Evolutionary conservation across 2,888 invertebrate genomes (phyloP).

Genomic region (Lathronympha strigana): DNA sequence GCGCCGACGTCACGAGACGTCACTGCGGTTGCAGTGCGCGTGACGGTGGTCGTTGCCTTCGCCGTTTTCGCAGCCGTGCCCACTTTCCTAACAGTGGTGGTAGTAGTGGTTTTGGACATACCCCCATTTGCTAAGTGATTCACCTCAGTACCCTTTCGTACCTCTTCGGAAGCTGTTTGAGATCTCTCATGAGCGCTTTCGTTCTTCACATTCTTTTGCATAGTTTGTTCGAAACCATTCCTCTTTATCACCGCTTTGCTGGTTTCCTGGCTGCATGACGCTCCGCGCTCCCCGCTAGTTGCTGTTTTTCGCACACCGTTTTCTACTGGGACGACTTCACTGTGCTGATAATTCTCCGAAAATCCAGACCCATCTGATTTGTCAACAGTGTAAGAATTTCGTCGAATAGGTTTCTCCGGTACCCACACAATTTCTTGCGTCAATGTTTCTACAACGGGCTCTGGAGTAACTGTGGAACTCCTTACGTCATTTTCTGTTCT

Average conservation of each 20-base stretch:
- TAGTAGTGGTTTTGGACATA: constrained; percentile 71
- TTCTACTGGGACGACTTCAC: constrained; percentile 69
- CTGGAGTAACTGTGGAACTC: constrained; percentile 71
- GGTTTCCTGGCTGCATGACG: constrained; percentile 58
- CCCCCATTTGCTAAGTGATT: constrained; percentile 73
- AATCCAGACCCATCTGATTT: constrained; percentile 64
- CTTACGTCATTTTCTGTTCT: constrained; percentile 66
- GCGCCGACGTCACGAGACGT: constrained; percentile 76
- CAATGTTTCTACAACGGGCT: constrained; percentile 70
- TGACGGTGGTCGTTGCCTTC: constrained; percentile 65
- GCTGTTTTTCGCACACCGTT: constrained; percentile 66
- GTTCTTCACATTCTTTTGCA: constrained; percentile 64
- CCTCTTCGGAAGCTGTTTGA: constrained; percentile 68
- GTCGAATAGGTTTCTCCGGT: constrained; percentile 69
- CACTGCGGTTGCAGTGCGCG: constrained; percentile 69
- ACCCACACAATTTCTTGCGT: constrained; percentile 77
- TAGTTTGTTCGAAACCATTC: constrained; percentile 68
- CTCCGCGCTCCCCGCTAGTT: constrained; percentile 67
- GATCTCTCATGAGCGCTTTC: constrained; percentile 68
- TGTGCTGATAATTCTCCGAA: constrained; percentile 66
- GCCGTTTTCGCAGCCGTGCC: constrained; percentile 72
- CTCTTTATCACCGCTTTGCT: constrained; percentile 62
- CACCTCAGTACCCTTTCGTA: constrained; percentile 70
- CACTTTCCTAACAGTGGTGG: constrained; percentile 70
- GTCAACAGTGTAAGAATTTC: constrained; percentile 78